Conservation (phyloP, 1,140 invertebrate species). For the Ephestia elutella region DNA sequence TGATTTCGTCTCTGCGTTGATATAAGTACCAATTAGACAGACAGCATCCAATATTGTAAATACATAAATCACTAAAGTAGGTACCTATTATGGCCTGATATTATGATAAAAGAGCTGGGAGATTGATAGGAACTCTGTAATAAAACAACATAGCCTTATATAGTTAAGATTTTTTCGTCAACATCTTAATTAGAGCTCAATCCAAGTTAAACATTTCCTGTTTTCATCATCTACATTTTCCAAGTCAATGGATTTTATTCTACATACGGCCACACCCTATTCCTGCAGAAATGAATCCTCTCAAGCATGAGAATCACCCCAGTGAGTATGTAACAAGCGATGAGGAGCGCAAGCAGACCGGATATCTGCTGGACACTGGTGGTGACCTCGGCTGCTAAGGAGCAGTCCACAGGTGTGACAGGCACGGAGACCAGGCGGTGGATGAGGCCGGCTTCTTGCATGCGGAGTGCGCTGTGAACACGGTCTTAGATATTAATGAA, state of each 20-base stretch:
- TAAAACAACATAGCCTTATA: too few relatives aligned
- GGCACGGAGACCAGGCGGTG: slow-evolving; percentile 12
- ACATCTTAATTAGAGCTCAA: too few relatives aligned
- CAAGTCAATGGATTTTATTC: slow-evolving; percentile 15
- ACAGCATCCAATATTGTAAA: too few relatives aligned
- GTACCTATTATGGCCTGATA: too few relatives aligned
- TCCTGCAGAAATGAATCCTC: slow-evolving; percentile 23
- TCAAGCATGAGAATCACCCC: slow-evolving; percentile 31
- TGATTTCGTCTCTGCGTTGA: too few relatives aligned
- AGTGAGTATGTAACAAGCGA: slow-evolving; percentile 20
- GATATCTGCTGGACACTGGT: slow-evolving; percentile 21
- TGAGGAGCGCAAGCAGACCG: slow-evolving; percentile 22
- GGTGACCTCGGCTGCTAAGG: slow-evolving; percentile 16
- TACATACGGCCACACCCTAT: slow-evolving; percentile 39
- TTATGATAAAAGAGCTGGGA: too few relatives aligned
- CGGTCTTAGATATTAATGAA: too few relatives aligned
- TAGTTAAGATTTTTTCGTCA: too few relatives aligned
- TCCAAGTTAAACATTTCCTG: too few relatives aligned
- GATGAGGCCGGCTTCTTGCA: slow-evolving; percentile 35
- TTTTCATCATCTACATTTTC: neutral
- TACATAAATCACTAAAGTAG: too few relatives aligned
- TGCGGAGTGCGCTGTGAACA: slow-evolving; percentile 26
- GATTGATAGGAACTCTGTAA: too few relatives aligned
- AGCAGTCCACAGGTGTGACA: slow-evolving; percentile 18
- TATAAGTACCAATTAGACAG: too few relatives aligned